Conservation (phyloP, 2,888 invertebrate genomes). For the Scrobipalpa atriplicella region DNA sequence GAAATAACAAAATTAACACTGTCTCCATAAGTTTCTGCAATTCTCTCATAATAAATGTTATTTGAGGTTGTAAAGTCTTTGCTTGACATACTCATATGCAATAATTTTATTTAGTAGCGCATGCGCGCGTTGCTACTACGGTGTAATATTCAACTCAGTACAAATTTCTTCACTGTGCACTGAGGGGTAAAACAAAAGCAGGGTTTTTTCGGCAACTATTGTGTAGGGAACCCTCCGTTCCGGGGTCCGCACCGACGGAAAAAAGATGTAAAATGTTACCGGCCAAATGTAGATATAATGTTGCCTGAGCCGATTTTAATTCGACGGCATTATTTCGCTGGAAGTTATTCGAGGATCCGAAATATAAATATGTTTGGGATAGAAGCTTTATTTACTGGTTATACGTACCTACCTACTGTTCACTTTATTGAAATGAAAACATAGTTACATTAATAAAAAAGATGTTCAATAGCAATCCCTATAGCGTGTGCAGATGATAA, state of each 20-base stretch:
- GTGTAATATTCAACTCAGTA: neutral
- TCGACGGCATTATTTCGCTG: constrained; percentile 18
- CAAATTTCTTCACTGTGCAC: constrained; percentile 31
- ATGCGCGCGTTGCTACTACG: too few relatives aligned
- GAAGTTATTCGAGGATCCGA: neutral
- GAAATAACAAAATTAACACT: too few relatives aligned
- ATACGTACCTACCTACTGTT: too few relatives aligned
- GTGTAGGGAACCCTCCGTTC: constrained; percentile 71
- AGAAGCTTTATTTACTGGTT: too few relatives aligned
- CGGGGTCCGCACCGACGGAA: constrained; percentile 40
- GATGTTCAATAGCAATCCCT: neutral
- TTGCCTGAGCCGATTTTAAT: constrained; percentile 22
- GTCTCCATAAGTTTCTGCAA: too few relatives aligned
- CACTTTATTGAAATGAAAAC: too few relatives aligned
- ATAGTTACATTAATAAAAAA: too few relatives aligned
- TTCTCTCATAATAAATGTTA: too few relatives aligned
- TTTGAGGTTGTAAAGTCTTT: too few relatives aligned
- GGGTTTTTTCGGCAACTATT: constrained; percentile 70
- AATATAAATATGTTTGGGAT: neutral
- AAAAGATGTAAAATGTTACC: constrained; percentile 25
- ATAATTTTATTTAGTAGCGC: too few relatives aligned
- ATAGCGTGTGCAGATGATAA: neutral
- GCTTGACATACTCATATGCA: too few relatives aligned
- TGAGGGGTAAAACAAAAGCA: constrained; percentile 35
- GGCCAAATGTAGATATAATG: constrained; percentile 19